Percentiles rank a stretch among this genome's conserved stretches.
phyloP scores from a whole-genome alignment of 2,888 invertebrate genomes.

The Cotesia congregata region DNA sequence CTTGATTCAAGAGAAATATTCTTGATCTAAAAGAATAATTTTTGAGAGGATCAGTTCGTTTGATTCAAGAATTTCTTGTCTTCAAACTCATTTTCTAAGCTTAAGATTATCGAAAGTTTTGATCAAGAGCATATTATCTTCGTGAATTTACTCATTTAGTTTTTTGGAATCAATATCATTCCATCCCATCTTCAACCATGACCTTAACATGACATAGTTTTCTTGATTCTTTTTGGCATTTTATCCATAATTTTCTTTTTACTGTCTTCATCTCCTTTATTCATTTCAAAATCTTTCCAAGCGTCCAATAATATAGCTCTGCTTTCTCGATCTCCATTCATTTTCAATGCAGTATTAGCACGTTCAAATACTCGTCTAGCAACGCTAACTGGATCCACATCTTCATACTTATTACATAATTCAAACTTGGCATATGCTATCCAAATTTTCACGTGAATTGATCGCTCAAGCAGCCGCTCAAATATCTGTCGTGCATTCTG shows the following conservation, averaged over 20 bases:
- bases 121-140: too few relatives aligned
- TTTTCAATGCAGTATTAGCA: constrained; percentile 86
- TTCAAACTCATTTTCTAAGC: too few relatives aligned
- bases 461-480: constrained; percentile 90
- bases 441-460: constrained; percentile 98
- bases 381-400: constrained; percentile 76
- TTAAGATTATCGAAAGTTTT: too few relatives aligned
- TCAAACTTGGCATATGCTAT: constrained; percentile 98
- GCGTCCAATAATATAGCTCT: constrained; percentile 93
- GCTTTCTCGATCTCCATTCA: constrained; percentile 88
- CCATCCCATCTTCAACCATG: constrained; percentile 90
- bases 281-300: constrained; percentile 94
- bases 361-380: constrained; percentile 90
- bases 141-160: too few relatives aligned
- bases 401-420: constrained; percentile 75
- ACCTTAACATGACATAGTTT: constrained; percentile 94
- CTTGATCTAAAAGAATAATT: too few relatives aligned
- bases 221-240: constrained; percentile 96
- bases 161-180: constrained; percentile 62
- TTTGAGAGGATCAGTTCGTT: too few relatives aligned
- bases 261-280: constrained; percentile 82
- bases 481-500: constrained; percentile 93
- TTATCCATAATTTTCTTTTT: constrained; percentile 83
- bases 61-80: too few relatives aligned
- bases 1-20: too few relatives aligned